Evolutionary conservation across 2,888 invertebrate species (phyloP).

Genomic region (Conus canariensis): DNA sequence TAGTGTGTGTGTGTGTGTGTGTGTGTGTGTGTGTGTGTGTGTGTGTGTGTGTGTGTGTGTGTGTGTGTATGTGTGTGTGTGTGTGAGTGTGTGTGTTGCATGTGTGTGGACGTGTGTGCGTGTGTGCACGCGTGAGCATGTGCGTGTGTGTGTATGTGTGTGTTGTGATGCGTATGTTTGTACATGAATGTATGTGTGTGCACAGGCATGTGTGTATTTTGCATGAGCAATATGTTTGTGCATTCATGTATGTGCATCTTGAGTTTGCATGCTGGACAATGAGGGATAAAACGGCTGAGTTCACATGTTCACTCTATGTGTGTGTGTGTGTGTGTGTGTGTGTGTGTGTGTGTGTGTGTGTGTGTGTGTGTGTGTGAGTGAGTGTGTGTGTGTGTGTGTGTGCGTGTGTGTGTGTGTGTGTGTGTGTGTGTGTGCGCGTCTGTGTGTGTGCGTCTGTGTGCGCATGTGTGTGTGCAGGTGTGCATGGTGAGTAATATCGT

Average conservation of each 20-base stretch:
- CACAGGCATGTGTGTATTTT: not conserved
- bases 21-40: conserved; percentile 19
- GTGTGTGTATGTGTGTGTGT: not conserved
- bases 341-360: conserved; percentile 3
- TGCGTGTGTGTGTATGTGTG: conserved; percentile 16
- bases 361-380: conserved; percentile 11
- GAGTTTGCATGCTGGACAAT: not conserved
- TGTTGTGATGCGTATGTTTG: not conserved
- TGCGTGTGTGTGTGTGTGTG: conserved; percentile 19
- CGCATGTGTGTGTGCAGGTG: not conserved
- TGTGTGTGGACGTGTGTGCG: not conserved
- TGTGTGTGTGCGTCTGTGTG: not conserved
- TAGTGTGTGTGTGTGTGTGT: conserved; percentile 14
- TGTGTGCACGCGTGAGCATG: not conserved
- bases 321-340: conserved; percentile 7
- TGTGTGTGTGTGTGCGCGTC: conserved; percentile 7
- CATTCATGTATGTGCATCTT: too few relatives aligned
- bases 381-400: conserved; percentile 4
- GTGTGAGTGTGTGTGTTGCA: not conserved
- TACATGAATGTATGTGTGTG: not conserved
- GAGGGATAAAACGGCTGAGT: not conserved
- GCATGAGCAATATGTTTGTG: too few relatives aligned
- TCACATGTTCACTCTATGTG: not conserved
- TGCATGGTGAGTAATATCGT: not conserved
- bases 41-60: not conserved